Evolutionary conservation across 1,140 invertebrate species (phyloP), one percentile per base, ranked within the genome.

Genomic region (Sycophaga agraensis): DNA sequence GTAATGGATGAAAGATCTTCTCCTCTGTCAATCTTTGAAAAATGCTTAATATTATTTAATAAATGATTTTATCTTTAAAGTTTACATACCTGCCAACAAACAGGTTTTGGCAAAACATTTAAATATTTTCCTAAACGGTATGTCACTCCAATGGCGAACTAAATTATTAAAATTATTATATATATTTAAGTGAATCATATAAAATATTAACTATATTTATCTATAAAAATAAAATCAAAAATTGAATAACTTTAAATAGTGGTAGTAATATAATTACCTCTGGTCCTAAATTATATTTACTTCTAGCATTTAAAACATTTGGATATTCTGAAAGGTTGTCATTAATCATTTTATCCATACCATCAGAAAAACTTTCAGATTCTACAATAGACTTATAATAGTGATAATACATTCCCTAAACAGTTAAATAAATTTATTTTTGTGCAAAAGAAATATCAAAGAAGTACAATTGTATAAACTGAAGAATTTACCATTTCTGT

Each of bases 311-410:
- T 22, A 94, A 90, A 24, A 86, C 84, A 53, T 85, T 84, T 0
- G 91, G 91, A 76, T 87, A 91, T 72, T 94, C 91, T 0, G 91
- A 93, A 19, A 89, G 76, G 72, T 89, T 88, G 73, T 94, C 91
- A 62, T 86, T 82, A 71, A 86, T 86, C 9, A 94, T 81, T 55
- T 82, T 78, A 11, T 84, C 59, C 11, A 92, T 70, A 0, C 90
- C 91, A 4, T 84, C 80, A 2, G 81, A 60, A 65, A 89, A 87
- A 5, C 83, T 84, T 11, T 83, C 83, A 7, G 91, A 85, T 66
- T 89, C 84, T 1, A 89, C 86, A 17, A 95, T 81, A 0, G 85
- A 88, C 75, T 95, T 94, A 75, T 88, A 95, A 71, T 92, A 94
- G 0, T 90, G 93, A 74, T 93, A 94, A 75, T 94, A 94, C 69